Conservation (phyloP, 1,140 invertebrate genomes). For the Tribolium madens region DNA sequence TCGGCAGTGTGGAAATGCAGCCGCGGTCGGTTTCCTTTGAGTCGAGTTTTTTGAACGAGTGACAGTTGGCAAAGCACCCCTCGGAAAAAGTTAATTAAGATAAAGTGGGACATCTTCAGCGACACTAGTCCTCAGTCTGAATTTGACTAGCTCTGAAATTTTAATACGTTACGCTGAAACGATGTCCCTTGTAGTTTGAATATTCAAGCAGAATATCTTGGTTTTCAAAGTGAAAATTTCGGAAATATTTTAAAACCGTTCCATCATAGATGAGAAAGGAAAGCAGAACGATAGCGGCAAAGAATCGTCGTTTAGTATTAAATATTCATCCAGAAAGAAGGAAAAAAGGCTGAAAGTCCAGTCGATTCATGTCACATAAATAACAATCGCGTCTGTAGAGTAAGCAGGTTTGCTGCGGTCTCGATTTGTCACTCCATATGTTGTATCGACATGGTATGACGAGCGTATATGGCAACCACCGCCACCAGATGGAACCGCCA, state of each 20-base stretch:
- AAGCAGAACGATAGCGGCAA: not conserved
- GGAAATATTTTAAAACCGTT: conserved; percentile 15
- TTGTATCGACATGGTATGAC: conserved; percentile 52
- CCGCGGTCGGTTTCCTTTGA: not conserved
- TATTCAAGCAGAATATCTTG: conserved; percentile 23
- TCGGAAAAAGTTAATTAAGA: conserved; percentile 25
- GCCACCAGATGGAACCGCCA: conserved; percentile 13
- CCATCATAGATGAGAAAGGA: conserved; percentile 20
- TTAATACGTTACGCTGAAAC: conserved; percentile 13
- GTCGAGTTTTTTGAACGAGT: not conserved
- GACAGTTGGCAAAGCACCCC: conserved; percentile 15
- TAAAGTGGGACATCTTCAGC: not conserved
- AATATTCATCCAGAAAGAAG: conserved; percentile 4
- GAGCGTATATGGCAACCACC: conserved; percentile 37
- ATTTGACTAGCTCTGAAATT: conserved; percentile 26
- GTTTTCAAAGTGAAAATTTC: conserved; percentile 19
- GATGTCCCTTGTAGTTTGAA: conserved; percentile 29
- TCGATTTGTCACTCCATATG: conserved; percentile 52
- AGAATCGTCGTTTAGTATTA: not conserved
- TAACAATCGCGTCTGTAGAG: conserved; percentile 13
- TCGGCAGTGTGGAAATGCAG: not conserved
- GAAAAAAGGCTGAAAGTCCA: not conserved
- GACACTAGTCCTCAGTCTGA: conserved; percentile 2
- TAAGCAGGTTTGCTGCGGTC: conserved; percentile 33
- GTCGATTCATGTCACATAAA: conserved; percentile 1